A percentile compares a stretch with the other conserved stretches of the same genome.
Conservation (phyloP, 92 coral and sea anemone genomes). For the Desmophyllum pertusum region DNA sequence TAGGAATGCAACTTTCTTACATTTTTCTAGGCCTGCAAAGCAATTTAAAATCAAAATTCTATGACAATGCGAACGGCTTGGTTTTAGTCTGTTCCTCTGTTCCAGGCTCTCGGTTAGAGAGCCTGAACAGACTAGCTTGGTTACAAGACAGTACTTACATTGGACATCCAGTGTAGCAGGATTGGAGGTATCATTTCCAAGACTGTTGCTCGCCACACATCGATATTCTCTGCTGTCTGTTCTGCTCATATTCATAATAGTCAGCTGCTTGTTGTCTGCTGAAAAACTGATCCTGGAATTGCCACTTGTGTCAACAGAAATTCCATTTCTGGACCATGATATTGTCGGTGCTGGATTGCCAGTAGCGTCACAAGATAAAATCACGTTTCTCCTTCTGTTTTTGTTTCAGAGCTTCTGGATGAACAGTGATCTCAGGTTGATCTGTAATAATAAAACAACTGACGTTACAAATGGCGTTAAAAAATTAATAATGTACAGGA, state of each 20-base stretch:
- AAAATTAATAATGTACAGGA: background rate
- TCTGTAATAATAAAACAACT: too few relatives aligned
- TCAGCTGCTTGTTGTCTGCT: background rate
- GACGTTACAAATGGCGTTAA: too few relatives aligned
- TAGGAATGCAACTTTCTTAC: too few relatives aligned
- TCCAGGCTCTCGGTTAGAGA: too few relatives aligned
- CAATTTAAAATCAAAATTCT: too few relatives aligned
- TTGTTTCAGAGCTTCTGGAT: background rate
- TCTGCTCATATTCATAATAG: conserved; percentile 24
- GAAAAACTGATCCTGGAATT: conserved; percentile 5
- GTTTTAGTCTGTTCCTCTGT: too few relatives aligned
- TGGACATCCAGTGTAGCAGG: conserved; percentile 2
- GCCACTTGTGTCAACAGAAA: too few relatives aligned
- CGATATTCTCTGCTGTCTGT: conserved; percentile 24
- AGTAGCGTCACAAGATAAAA: conserved; percentile 33
- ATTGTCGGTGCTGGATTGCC: conserved; percentile 43
- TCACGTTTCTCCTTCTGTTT: conserved; percentile 28
- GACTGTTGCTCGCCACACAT: conserved; percentile 20
- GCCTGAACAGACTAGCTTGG: too few relatives aligned
- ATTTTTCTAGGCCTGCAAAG: too few relatives aligned
- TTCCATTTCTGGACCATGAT: conserved; percentile 25
- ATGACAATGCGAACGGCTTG: too few relatives aligned
- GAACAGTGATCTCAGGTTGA: background rate
- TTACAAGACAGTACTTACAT: too few relatives aligned
- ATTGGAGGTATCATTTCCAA: background rate